phyloP scores from a whole-genome alignment of 2,888 invertebrate species.

The Drosophila heteroneura region DNA sequence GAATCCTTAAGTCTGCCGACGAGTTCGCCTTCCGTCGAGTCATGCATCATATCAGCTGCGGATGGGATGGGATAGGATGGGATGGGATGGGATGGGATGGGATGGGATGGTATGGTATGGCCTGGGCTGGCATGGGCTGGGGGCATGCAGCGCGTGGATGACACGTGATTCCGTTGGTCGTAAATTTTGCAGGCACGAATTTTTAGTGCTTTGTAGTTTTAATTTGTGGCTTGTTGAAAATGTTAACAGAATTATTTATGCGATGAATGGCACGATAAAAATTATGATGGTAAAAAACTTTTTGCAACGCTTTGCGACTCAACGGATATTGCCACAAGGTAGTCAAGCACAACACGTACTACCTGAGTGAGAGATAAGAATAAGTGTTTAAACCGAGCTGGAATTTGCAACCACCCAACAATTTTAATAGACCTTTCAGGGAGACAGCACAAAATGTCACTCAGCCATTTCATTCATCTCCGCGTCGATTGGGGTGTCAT shows the following conservation, averaged over 20 bases:
- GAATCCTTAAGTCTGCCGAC: slow-evolving; percentile 71
- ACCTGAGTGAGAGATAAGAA: slow-evolving; percentile 71
- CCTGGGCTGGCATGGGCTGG: slow-evolving; percentile 13
- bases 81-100: background rate
- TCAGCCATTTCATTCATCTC: slow-evolving; percentile 70
- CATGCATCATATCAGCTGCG: slow-evolving; percentile 73
- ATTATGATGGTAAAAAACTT: slow-evolving; percentile 59
- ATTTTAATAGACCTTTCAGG: slow-evolving; percentile 57
- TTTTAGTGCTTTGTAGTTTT: slow-evolving; percentile 83
- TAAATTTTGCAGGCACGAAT: slow-evolving; percentile 82
- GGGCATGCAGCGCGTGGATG: slow-evolving; percentile 84
- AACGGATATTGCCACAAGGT: slow-evolving; percentile 74
- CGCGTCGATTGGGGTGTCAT: slow-evolving; percentile 55
- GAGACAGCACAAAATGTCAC: slow-evolving; percentile 67
- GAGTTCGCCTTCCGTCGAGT: slow-evolving; percentile 72
- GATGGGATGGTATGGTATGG: slow-evolving; percentile 10
- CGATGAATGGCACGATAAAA: slow-evolving; percentile 70
- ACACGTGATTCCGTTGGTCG: slow-evolving; percentile 85
- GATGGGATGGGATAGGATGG: slow-evolving; percentile 49
- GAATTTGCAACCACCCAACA: slow-evolving; percentile 56
- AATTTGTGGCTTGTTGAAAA: slow-evolving; percentile 81
- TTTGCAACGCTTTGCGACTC: slow-evolving; percentile 28
- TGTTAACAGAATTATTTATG: slow-evolving; percentile 81
- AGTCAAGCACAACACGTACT: slow-evolving; percentile 42
- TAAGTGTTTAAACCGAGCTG: slow-evolving; percentile 50